Conservation (phyloP, 2,113 vertebrate species). For the Rhynchopsitta pachyrhyncha region DNA sequence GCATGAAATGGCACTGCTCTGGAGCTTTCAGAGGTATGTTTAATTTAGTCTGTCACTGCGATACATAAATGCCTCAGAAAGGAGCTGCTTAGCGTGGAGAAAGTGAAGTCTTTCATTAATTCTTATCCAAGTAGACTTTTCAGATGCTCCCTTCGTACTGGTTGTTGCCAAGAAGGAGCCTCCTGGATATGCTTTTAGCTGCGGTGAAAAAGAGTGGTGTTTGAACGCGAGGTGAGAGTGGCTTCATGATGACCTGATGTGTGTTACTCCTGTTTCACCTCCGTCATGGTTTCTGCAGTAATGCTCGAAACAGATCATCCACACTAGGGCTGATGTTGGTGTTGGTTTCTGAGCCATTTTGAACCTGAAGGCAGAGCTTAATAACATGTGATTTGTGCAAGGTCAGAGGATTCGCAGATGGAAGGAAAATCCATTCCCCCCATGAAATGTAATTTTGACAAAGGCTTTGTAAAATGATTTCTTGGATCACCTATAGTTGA, state of each 20-base stretch:
- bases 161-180: neutral
- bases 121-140: neutral
- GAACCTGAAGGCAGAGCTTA: neutral
- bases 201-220: neutral
- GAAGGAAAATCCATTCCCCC: neutral
- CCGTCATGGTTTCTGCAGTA: neutral
- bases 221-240: neutral
- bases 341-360: neutral
- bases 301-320: neutral
- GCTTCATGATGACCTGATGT: neutral
- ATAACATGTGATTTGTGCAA: neutral
- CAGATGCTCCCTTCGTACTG: neutral
- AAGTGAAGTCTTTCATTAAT: neutral
- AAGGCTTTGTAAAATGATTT: neutral
- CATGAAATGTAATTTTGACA: neutral
- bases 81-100: neutral
- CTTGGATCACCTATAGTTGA: neutral
- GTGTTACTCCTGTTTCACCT: neutral
- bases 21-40: neutral
- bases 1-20: neutral
- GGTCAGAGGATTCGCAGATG: accelerated
- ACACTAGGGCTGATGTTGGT: neutral
- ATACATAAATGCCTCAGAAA: neutral
- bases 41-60: neutral
- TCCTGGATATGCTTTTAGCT: neutral